A percentile compares a stretch with the other conserved stretches of the same genome.
These are phyloP conservation scores for Cyphomyrus plagiostoma DNA, from an alignment of 2,113 vertebrate genomes.

Conservation along the genomic window DNA sequence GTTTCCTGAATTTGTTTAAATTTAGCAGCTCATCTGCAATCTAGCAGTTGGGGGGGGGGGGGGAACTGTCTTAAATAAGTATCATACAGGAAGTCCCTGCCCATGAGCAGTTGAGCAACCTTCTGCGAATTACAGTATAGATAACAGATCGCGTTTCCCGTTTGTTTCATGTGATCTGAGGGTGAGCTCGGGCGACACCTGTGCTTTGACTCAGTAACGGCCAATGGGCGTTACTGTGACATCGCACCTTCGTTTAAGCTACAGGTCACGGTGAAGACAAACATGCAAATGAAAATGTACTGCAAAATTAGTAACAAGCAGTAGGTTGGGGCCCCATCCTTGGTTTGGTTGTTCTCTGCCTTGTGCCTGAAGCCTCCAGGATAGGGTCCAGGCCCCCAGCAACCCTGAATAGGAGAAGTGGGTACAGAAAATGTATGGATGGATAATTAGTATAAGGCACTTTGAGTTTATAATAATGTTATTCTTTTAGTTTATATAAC, in stretches of 20 bases:
- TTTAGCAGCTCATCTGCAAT: not conserved
- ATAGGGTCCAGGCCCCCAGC: not conserved
- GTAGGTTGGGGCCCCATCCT: not conserved
- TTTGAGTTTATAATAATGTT: not conserved
- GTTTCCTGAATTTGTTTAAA: not conserved
- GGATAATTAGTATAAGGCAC: not conserved
- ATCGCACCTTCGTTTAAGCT: not conserved
- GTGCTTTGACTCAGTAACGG: not conserved
- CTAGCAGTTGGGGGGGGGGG: not conserved
- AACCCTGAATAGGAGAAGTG: not conserved
- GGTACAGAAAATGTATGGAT: not conserved
- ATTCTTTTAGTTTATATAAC: not conserved
- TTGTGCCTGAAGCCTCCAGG: not conserved
- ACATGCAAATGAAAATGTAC: not conserved
- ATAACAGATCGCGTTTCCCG: not conserved
- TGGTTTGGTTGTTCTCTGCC: too few relatives aligned
- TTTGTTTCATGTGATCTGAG: not conserved
- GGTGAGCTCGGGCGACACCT: not conserved
- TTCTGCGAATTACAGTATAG: not conserved
- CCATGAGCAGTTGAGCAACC: not conserved
- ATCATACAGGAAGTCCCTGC: not conserved
- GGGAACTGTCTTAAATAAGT: not conserved
- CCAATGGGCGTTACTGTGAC: not conserved
- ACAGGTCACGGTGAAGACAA: not conserved
- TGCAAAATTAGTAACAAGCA: not conserved